Evolutionary conservation across 2,888 invertebrate species (phyloP).

Genomic region (Heliconius cydno): DNA sequence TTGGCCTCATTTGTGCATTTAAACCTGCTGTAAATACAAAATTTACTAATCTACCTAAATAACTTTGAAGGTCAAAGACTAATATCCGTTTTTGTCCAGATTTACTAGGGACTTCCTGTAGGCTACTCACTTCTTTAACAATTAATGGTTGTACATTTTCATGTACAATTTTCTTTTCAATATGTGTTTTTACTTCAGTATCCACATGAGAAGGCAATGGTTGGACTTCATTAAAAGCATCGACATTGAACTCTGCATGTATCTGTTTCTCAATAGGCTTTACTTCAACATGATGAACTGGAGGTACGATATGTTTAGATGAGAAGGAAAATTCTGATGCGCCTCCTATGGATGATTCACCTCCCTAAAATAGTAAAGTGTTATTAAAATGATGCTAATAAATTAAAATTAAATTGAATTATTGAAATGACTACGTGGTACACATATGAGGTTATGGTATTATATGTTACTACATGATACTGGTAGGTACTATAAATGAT

Average conservation of each 20-base stretch:
- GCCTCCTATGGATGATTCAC: conserved; percentile 59
- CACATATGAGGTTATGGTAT: background rate
- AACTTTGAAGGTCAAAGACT: conserved; percentile 53
- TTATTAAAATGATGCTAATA: background rate
- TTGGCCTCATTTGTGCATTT: conserved; percentile 51
- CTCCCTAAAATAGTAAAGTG: conserved; percentile 58
- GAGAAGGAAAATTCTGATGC: conserved; percentile 62
- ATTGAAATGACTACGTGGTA: background rate
- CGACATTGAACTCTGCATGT: conserved; percentile 51
- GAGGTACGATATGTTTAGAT: conserved; percentile 50
- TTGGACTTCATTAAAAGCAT: conserved; percentile 54
- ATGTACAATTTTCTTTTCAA: conserved; percentile 39
- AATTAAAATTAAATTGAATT: background rate
- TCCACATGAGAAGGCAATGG: conserved; percentile 37
- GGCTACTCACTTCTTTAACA: conserved; percentile 74
- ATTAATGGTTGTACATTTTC: conserved; percentile 53
- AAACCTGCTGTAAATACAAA: conserved; percentile 49
- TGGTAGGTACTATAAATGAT: background rate
- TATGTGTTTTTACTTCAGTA: conserved; percentile 39
- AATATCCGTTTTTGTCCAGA: conserved; percentile 45
- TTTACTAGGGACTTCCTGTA: conserved; percentile 45
- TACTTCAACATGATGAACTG: conserved; percentile 52
- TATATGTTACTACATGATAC: conserved; percentile 2
- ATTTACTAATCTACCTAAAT: conserved; percentile 59
- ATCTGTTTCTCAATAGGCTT: conserved; percentile 66